Evolutionary conservation across 2,113 vertebrate genomes (phyloP), one percentile per base, ranked within the genome.

Genomic region (Kryptolebias marmoratus): DNA sequence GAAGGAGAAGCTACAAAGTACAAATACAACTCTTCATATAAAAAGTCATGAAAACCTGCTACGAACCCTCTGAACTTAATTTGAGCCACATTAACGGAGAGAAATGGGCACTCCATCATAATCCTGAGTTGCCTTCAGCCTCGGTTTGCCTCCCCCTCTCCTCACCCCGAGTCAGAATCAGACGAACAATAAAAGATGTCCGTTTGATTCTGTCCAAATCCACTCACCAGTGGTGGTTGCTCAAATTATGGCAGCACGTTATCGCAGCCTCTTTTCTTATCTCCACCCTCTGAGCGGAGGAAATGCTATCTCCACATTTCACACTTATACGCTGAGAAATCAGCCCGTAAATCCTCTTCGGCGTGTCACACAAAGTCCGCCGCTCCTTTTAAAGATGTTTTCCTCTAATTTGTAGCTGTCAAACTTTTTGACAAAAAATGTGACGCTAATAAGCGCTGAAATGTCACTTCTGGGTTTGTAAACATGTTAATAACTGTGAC

Each of bases 171-270:
- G 59, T 64, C 54, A 55, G 82, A 73, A 86, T 90, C 84, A 77
- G 16, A 5, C 8, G 13, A 86, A 87, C 75, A 91, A 83, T 81
- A 71, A 76, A 63, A 75, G 80, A 87, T 90, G 63, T 62, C 77
- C 65, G 11, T 88, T 81, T 90, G 89, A 82, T 89, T 70, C 79
- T 68, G 55, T 82, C 77, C 81, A 88, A 90, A 93, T 93, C 89
- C 87, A 84, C 69, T 76, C 73, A 72, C 81, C 65, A 81, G 87
- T 13, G 70, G 68, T 57, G 58, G 73, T 65, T 71, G 75, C 84
- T 83, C 82, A 90, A 91, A 91, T 90, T 80, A 85, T 66, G 68
- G 60, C 81, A 45, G 81, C 79, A 2, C 44, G 66, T 79, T 75
- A 89, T 89, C 85, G 67, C 72, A 12, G 60, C 71, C 66, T 83